Evolutionary conservation across 2,888 invertebrate genomes (phyloP).

Genomic region (Apocheima hispidaria): DNA sequence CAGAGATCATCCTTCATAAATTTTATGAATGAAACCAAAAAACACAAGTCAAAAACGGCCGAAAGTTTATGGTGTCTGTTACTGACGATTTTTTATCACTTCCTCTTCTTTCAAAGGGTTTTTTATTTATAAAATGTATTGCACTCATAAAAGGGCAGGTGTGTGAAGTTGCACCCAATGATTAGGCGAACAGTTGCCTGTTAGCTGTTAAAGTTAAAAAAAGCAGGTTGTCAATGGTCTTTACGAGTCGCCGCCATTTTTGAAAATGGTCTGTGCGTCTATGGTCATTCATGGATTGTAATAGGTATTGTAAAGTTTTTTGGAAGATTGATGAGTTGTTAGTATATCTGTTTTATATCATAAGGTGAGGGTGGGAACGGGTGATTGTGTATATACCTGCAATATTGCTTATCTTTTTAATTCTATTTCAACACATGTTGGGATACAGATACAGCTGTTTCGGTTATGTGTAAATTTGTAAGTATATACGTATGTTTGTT

Average conservation of each 20-base stretch:
- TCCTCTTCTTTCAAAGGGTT: slow-evolving; percentile 71
- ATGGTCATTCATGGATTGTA: slow-evolving; percentile 39
- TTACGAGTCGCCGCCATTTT: slow-evolving; percentile 44
- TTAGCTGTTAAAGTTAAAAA: slow-evolving; percentile 5
- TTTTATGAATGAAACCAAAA: slow-evolving; percentile 74
- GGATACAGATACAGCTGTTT: too few relatives aligned
- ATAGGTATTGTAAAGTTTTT: slow-evolving; percentile 34
- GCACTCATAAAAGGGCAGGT: slow-evolving; percentile 81
- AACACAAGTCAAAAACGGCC: slow-evolving; percentile 57
- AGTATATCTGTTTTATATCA: slow-evolving; percentile 24
- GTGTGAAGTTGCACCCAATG: slow-evolving; percentile 74
- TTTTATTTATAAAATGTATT: slow-evolving; percentile 63
- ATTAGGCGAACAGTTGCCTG: slow-evolving; percentile 72
- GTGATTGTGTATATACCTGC: background rate
- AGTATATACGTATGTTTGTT: too few relatives aligned
- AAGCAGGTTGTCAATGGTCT: slow-evolving; percentile 40
- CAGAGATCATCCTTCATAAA: slow-evolving; percentile 41
- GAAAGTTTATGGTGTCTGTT: slow-evolving; percentile 68
- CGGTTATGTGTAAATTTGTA: too few relatives aligned
- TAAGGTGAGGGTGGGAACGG: background rate
- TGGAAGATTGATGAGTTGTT: slow-evolving; percentile 36
- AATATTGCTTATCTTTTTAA: too few relatives aligned
- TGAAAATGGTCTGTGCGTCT: slow-evolving; percentile 33
- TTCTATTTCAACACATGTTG: too few relatives aligned
- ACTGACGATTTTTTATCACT: slow-evolving; percentile 74